Percentiles rank a stretch among this genome's conserved stretches.
phyloP scores from a whole-genome alignment of 2,113 vertebrate genomes.

The Gambusia affinis region DNA sequence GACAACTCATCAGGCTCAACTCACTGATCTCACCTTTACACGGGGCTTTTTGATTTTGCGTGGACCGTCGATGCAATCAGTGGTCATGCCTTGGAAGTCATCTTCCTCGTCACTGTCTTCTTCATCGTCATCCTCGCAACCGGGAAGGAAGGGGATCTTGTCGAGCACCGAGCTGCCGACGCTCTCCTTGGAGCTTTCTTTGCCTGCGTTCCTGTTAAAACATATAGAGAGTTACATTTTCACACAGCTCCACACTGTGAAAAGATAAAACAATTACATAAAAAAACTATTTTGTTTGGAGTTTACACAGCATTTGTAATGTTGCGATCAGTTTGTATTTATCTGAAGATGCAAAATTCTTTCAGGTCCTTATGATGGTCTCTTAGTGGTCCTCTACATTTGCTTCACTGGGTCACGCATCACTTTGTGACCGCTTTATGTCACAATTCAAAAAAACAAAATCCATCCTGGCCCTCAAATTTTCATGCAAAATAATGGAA shows the following conservation, averaged over 20 bases:
- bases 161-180: conserved; percentile 81
- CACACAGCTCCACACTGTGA: background rate
- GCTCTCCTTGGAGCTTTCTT: conserved; percentile 82
- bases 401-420: no score
- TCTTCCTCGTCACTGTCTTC: conserved; percentile 93
- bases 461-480: no score
- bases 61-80: conserved; percentile 81
- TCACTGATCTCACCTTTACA: conserved; percentile 66
- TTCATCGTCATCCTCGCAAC: conserved; percentile 88
- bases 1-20: background rate
- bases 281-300: background rate
- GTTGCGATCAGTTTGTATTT: no score
- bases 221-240: background rate
- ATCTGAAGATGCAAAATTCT: no score
- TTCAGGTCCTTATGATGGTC: no score
- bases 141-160: conserved; percentile 87
- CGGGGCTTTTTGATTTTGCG: conserved; percentile 85
- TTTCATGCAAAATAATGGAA: no score
- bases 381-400: no score
- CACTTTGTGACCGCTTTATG: no score
- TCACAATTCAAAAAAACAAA: no score
- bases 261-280: background rate
- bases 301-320: no score
- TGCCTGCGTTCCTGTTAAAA: conserved; percentile 84
- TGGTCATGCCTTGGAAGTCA: conserved; percentile 83